These are phyloP conservation scores for Trichomalopsis sarcophagae DNA, from an alignment of 1,140 invertebrate species.

Conservation along the genomic window DNA sequence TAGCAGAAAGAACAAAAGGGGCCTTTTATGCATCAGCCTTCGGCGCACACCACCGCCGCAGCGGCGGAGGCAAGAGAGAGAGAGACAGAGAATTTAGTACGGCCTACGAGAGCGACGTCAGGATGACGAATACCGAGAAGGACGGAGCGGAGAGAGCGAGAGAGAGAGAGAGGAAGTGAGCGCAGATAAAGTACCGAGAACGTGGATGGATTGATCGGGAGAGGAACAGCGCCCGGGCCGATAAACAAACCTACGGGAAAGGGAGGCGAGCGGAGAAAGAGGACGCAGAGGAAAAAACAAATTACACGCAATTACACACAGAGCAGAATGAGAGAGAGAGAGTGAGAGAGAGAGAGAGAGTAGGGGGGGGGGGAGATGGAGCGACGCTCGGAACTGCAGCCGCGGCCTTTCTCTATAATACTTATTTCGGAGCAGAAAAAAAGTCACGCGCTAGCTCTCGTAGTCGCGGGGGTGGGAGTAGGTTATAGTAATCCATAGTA, in stretches of 20 bases:
- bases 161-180: conserved; percentile 39
- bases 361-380: background rate
- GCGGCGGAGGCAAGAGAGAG: background rate
- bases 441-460: conserved; percentile 27
- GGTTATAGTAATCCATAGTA: conserved; percentile 9
- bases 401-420: conserved; percentile 2
- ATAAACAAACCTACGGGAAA: conserved; percentile 38
- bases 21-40: conserved; percentile 47
- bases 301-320: conserved; percentile 29
- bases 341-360: background rate
- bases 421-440: conserved; percentile 11
- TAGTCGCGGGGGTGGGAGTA: conserved; percentile 11
- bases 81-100: background rate
- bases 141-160: conserved; percentile 9
- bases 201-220: conserved; percentile 35
- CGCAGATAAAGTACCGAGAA: conserved; percentile 46
- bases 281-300: conserved; percentile 30
- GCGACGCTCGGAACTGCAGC: background rate
- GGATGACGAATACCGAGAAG: conserved; percentile 52
- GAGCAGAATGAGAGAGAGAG: background rate
- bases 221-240: conserved; percentile 13
- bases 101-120: conserved; percentile 29
- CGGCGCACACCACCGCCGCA: background rate
- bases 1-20: conserved; percentile 44
- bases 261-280: conserved; percentile 7